phyloP scores from a whole-genome alignment of 2,113 vertebrate genomes.

The human (Homo sapiens) region GRCh38 chr2:166197001-166197500 shows the following conservation, averaged over 20 bases:
- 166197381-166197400: not conserved
- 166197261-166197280: conserved; percentile 71
- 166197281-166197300: conserved; percentile 49
- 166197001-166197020: not conserved
- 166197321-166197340: conserved; percentile 76
- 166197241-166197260: conserved; percentile 52
- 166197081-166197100: conserved; percentile 4
- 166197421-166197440: conserved; percentile 23
- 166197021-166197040: not conserved
- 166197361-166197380: conserved; percentile 71
- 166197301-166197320: conserved; percentile 55
- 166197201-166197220: not conserved
- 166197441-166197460: not conserved
- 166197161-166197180: conserved; percentile 34
- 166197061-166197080: conserved; percentile 18
- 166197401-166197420: not conserved
- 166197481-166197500: not conserved
- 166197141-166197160: conserved; percentile 71
- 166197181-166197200: not conserved
- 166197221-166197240: conserved; percentile 71
- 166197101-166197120: conserved; percentile 41
- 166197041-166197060: conserved; percentile 9
- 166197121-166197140: conserved; percentile 54
- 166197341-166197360: conserved; percentile 68
- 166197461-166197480: not conserved